Evolutionary conservation across 2,113 vertebrate genomes (phyloP).

Genomic region (Microcebus lehilahytsara): DNA sequence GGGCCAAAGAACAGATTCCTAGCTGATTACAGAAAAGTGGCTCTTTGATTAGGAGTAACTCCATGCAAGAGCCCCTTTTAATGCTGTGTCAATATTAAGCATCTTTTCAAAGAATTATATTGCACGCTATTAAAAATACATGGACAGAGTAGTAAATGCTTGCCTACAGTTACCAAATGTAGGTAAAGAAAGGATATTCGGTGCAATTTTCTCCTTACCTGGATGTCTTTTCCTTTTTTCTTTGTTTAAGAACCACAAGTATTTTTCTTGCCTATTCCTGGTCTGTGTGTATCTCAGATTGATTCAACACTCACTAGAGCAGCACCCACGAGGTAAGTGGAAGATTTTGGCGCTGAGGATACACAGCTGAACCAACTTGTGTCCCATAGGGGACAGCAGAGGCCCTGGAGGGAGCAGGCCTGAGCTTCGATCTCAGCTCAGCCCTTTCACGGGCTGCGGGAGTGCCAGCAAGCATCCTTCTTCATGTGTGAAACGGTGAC

Average conservation of each 20-base stretch:
- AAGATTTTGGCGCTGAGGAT: not conserved
- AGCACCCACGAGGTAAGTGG: not conserved
- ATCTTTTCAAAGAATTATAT: not conserved
- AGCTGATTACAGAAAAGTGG: conserved; percentile 34
- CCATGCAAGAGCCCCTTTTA: not conserved
- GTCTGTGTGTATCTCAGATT: not conserved
- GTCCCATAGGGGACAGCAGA: not conserved
- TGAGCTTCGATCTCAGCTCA: not conserved
- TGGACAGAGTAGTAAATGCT: not conserved
- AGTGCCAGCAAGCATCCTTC: not conserved
- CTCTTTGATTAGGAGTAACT: conserved; percentile 66
- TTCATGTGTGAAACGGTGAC: not conserved
- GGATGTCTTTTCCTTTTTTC: not conserved
- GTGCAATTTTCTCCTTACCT: not conserved
- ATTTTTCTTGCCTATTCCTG: not conserved
- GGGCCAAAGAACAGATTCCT: conserved; percentile 47
- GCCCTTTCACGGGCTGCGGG: not conserved
- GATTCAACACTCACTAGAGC: not conserved
- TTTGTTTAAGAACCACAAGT: not conserved
- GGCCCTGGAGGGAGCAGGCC: not conserved
- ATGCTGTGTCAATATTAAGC: not conserved
- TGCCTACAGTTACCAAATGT: not conserved
- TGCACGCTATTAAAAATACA: not conserved
- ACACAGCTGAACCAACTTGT: not conserved
- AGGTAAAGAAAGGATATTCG: not conserved